Evolutionary conservation across 2,113 vertebrate species (phyloP), one percentile per base, ranked within the genome.

Genomic region (Odobenus rosmarus): DNA sequence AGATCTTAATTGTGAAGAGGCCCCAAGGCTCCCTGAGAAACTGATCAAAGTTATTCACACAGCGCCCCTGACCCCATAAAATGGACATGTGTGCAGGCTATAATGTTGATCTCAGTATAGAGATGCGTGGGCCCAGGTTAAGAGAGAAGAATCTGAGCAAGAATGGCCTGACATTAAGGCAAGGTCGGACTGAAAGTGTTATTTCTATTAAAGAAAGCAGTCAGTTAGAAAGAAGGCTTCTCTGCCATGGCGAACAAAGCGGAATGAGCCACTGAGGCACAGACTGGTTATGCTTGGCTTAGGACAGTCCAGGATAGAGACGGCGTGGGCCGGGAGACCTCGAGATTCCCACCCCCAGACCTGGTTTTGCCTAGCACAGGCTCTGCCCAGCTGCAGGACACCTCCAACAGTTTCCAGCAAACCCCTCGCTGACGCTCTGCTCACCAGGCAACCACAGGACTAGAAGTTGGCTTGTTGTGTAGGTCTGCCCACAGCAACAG

Each of bases 271-370:
- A 13, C 51, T 0, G 8, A 85, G 57, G 53, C 36, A 49, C 1
- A 46, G 33, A 69, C 33, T 16, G 62, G 49, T 18, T n/a, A 49
- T 0, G 11, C 7, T 42, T 26, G n/a, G 46, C 16, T 51, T 69
- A 16, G 33, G 46, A 51, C 31, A 23, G 62, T 9, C 67, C 39
- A 49, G 62, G 53, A 62, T 12, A 21, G 42, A 42, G 19, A 42
- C 15, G 0, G 4, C 2, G 16, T 4, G 26, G 31, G 36, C 28
- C 39, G 24, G 36, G 16, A 11, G 31, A 79, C 28, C 23, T 1
- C 0, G 16, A 21, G 16, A 13, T 49, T 42, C 62, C 69, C 16
- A 4, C 14, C 39, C 11, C 53, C 16, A 9, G 9, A 19, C 6
- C 12, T 36, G 85, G 59, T 67, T 74, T 80, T 76, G 55, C 42